Conservation (phyloP, 2,797 vertebrate genomes). For the Zonotrichia albicollis region DNA sequence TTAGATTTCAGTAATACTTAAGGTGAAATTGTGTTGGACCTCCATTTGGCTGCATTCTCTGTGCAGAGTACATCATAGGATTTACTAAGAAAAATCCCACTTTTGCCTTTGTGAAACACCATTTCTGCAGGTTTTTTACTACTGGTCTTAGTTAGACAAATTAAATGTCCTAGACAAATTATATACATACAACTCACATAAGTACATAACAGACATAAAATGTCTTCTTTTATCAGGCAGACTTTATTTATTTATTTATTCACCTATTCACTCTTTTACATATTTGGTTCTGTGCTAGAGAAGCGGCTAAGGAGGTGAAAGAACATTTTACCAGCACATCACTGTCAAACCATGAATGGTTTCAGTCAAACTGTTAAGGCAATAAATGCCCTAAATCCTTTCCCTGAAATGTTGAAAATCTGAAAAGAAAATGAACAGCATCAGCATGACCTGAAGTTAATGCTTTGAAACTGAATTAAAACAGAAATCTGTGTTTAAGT, state of each 20-base stretch:
- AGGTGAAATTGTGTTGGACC: neutral
- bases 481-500: neutral
- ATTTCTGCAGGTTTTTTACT: neutral
- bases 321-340: neutral
- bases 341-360: neutral
- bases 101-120: neutral
- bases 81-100: neutral
- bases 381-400: neutral
- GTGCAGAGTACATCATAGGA: neutral
- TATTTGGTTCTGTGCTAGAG: neutral
- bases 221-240: neutral
- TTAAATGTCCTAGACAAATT: neutral
- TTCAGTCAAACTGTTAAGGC: neutral
- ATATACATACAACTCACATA: neutral
- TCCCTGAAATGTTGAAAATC: neutral
- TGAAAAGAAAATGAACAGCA: neutral
- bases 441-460: neutral
- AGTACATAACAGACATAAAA: neutral
- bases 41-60: neutral
- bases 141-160: neutral
- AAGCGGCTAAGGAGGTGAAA: neutral
- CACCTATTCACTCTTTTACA: neutral
- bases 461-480: neutral
- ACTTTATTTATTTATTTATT: neutral
- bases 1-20: neutral